Percentiles rank a stretch among this genome's conserved stretches.
Evolutionary conservation across 2,113 vertebrate genomes (phyloP).

Genomic region (Alces alces): DNA sequence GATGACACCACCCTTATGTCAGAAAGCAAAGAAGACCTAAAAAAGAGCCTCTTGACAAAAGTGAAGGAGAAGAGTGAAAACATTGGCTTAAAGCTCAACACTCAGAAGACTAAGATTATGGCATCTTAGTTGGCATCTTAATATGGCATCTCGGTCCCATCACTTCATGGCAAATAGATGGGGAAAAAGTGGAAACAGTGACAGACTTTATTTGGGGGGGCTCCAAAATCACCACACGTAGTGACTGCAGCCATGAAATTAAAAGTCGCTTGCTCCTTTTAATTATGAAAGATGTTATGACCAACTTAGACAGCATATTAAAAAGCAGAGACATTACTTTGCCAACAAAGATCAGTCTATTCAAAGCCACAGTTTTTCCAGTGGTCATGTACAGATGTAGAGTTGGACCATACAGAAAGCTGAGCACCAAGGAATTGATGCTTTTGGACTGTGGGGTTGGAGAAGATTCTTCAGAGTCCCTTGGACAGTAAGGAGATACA

Average conservation of each 20-base stretch:
- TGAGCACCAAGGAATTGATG: not conserved
- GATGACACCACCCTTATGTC: not conserved
- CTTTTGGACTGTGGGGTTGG: not conserved
- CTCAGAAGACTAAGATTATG: not conserved
- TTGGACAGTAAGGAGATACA: not conserved
- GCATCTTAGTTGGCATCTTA: too few species aligned
- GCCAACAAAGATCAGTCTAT: not conserved
- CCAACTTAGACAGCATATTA: not conserved
- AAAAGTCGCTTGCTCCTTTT: fast-evolving
- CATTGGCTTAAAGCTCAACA: not conserved
- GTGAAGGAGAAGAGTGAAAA: not conserved
- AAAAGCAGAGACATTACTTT: not conserved
- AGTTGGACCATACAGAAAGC: not conserved
- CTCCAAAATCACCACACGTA: not conserved
- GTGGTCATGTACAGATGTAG: not conserved
- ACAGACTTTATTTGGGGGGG: not conserved
- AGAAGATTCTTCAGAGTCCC: not conserved
- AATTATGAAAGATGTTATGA: not conserved
- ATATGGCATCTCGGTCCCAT: too few species aligned
- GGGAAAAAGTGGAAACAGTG: not conserved
- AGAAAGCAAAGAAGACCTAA: not conserved
- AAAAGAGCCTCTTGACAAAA: not conserved
- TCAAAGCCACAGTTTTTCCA: not conserved
- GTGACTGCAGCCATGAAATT: not conserved
- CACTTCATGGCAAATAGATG: not conserved